A percentile compares a stretch with the other conserved stretches of the same genome.
Conservation (phyloP, 2,888 invertebrate species). For the Scaptomyza flava region DNA sequence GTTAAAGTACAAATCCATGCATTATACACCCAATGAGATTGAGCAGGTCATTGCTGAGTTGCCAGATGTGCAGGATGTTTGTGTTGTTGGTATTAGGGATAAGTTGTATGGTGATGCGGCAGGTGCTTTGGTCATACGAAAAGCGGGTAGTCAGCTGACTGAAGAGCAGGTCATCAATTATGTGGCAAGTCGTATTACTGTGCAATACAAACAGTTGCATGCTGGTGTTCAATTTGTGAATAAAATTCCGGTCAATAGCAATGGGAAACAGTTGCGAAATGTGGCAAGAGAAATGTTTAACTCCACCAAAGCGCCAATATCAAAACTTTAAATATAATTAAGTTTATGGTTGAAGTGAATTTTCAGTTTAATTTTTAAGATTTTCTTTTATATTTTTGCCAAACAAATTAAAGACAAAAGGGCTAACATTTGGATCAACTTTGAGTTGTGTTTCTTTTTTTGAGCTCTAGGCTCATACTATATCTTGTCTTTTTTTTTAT, state of each 20-base stretch:
- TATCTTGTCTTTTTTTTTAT: slow-evolving; percentile 8
- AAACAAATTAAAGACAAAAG: slow-evolving; percentile 22
- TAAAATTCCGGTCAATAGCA: slow-evolving; percentile 60
- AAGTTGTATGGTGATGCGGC: slow-evolving; percentile 58
- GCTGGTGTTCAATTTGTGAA: slow-evolving; percentile 71
- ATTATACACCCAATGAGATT: slow-evolving; percentile 69
- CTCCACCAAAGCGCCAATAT: background rate
- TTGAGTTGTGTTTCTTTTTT: slow-evolving; percentile 9
- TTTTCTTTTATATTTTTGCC: background rate
- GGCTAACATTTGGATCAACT: slow-evolving; percentile 34
- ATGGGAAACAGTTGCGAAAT: slow-evolving; percentile 57
- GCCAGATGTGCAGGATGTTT: slow-evolving; percentile 65
- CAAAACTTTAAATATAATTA: slow-evolving; percentile 20
- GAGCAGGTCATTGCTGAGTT: slow-evolving; percentile 63
- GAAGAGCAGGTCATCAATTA: slow-evolving; percentile 41
- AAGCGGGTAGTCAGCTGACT: slow-evolving; percentile 30
- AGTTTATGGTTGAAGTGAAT: too few relatives aligned
- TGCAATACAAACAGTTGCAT: slow-evolving; percentile 63
- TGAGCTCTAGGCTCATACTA: background rate
- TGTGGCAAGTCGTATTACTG: slow-evolving; percentile 29
- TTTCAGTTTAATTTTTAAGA: too few relatives aligned
- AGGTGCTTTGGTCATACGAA: slow-evolving; percentile 66
- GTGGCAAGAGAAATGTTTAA: slow-evolving; percentile 52
- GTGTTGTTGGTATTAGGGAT: slow-evolving; percentile 72
- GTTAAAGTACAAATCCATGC: slow-evolving; percentile 65